phyloP scores from a whole-genome alignment of 23 tunicate genomes.

The Corella eumyota region DNA sequence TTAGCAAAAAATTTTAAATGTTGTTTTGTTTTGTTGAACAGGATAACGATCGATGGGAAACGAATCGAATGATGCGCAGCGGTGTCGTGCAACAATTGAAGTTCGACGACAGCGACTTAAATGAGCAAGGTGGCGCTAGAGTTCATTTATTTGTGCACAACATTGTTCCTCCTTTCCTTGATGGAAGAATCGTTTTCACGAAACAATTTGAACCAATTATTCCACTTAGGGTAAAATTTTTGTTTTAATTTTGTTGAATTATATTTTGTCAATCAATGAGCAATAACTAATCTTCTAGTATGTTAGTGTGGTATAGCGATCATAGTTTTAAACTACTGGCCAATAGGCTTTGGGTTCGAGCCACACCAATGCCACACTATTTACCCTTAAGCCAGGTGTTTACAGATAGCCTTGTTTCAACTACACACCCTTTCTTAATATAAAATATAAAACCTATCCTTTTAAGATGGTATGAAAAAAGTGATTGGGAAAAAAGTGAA shows the following conservation, averaged over 20 bases:
- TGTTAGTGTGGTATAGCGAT: too few species aligned
- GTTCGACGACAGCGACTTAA: slow-evolving; percentile 81
- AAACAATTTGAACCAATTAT: slow-evolving; percentile 98
- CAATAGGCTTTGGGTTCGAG: too few species aligned
- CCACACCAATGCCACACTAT: too few species aligned
- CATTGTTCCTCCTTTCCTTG: slow-evolving; percentile 95
- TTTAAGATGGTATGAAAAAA: too few species aligned
- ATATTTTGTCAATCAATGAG: not conserved
- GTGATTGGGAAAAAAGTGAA: too few species aligned
- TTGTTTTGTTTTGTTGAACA: too few species aligned
- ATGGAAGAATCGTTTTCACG: slow-evolving; percentile 97
- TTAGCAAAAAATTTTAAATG: too few species aligned
- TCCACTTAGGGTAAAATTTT: slow-evolving; percentile 52
- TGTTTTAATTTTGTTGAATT: not conserved
- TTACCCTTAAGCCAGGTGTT: too few species aligned
- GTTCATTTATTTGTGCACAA: slow-evolving; percentile 98
- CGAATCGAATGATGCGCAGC: slow-evolving; percentile 93
- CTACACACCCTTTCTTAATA: too few species aligned
- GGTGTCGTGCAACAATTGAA: slow-evolving; percentile 89
- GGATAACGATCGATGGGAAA: slow-evolving; percentile 99
- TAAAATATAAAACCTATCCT: too few species aligned
- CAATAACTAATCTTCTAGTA: not conserved
- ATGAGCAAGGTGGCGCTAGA: slow-evolving; percentile 92
- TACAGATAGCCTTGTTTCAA: too few species aligned
- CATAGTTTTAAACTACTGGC: too few species aligned